Base-by-base conservation (phyloP, 2,797 vertebrate genomes). In the Gephyroberyx darwinii region DNA sequence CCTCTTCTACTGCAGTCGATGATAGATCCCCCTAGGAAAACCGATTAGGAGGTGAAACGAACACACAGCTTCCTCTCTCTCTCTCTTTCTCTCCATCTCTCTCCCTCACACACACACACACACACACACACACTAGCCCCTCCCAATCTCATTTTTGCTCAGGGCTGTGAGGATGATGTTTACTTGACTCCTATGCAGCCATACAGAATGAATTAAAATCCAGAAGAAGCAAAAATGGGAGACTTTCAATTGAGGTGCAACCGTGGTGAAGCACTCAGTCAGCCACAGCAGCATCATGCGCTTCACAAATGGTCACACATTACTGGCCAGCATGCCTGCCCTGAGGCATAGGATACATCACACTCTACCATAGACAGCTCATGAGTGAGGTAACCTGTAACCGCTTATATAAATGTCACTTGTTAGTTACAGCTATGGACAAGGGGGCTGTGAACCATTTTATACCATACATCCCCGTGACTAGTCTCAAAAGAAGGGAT, bases 11-110 rank as follows among this genome's bases (percentile, higher is more conserved):
- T 86, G 90, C 89, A 81, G 88, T 65, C 66, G 80, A 83, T 86
- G 87, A 89, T 39, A 73, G 82, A 86, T 91, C 89, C 84, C 26
- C 84, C 47, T 50, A 77, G 84, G 82, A 90, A 88, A 90, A 90
- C 80, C 88, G 90, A 93, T 92, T 88, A 89, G 83, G 83, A 90
- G 90, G 88, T 90, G 81, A 91, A 89, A 86, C 56, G 52, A 91
- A 80, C 85, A 78, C 80, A 78, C 81, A 57, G 75, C 4, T 83
- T 88, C 65, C 67, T 77, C 69, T 83, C 79, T 71, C 83, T 85
- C 80, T 81, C 74, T 69, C 81, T 52, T 83, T 74, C 77, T 35
- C 66, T 30, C 74, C 69, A 56, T 70, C 75, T 47, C 35, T 52
- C 22, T 62, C 55, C 33, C 43, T n/a, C 26, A 26, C 26, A 26